phyloP scores from a whole-genome alignment of 2,113 vertebrate genomes.

The Microcebus jonahi region DNA sequence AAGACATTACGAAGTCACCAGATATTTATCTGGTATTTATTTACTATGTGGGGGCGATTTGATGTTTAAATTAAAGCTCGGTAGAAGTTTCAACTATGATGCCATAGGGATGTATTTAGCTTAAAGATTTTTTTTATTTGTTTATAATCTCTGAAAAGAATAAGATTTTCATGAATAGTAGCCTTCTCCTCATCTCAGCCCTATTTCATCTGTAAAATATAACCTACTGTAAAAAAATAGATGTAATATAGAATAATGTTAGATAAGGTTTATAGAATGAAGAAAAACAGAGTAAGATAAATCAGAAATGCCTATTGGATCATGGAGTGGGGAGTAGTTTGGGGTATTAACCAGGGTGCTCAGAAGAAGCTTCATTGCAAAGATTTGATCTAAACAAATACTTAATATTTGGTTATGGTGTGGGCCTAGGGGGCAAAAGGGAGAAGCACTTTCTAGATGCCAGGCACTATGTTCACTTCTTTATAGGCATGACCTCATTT shows the following conservation, averaged over 20 bases:
- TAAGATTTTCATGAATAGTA: background rate
- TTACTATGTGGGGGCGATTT: background rate
- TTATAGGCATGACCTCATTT: background rate
- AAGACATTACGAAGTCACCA: conserved; percentile 43
- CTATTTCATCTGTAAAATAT: background rate
- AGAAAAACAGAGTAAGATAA: background rate
- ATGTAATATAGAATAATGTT: background rate
- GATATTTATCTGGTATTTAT: conserved; percentile 63
- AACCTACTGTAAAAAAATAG: background rate
- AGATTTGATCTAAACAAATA: background rate
- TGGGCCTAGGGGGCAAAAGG: background rate
- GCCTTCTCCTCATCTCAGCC: background rate
- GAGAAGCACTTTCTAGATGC: background rate
- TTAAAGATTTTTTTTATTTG: background rate
- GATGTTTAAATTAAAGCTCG: conserved; percentile 67
- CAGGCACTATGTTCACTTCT: background rate
- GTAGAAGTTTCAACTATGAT: conserved; percentile 22
- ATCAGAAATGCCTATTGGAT: background rate
- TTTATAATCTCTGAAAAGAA: conserved; percentile 56
- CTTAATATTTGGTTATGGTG: background rate
- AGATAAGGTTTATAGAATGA: background rate
- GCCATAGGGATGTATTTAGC: conserved; percentile 15
- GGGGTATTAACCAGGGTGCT: background rate
- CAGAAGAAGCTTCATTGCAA: background rate
- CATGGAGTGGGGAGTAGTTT: background rate